Percentiles rank a stretch among this genome's conserved stretches.
Evolutionary conservation across 2,113 vertebrate genomes (phyloP).

Genomic region (Diglossa brunneiventris): DNA sequence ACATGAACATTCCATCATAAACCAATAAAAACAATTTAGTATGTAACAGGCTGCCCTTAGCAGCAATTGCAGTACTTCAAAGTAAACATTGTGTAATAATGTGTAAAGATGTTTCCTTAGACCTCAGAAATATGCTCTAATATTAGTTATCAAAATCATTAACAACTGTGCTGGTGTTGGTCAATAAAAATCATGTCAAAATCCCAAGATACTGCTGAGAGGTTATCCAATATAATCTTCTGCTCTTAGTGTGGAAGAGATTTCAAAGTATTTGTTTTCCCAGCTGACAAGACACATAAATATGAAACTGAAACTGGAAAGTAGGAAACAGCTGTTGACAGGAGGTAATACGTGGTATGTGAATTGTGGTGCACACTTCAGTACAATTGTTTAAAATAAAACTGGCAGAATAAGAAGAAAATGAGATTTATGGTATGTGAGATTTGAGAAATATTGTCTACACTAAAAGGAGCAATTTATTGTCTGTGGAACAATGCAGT

Average conservation of each 20-base stretch:
- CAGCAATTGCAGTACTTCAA: neutral
- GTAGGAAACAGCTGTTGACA: neutral
- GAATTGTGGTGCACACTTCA: neutral
- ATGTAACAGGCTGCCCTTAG: neutral
- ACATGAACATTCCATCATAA: neutral
- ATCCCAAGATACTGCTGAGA: neutral
- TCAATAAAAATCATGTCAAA: slow-evolving; percentile 5
- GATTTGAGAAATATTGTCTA: neutral
- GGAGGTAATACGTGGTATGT: neutral
- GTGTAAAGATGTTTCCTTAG: neutral
- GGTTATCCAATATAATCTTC: neutral
- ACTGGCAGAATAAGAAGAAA: slow-evolving; percentile 16
- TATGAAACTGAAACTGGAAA: neutral
- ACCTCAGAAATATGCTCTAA: neutral
- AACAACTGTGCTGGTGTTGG: neutral
- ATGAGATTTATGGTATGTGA: neutral
- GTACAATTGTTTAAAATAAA: slow-evolving; percentile 29
- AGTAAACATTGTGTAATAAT: neutral
- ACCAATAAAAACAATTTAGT: neutral
- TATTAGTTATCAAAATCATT: slow-evolving; percentile 22
- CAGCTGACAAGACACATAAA: slow-evolving; percentile 5
- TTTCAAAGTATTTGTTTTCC: slow-evolving; percentile 16
- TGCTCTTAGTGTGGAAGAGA: neutral
- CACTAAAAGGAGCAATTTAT: neutral
- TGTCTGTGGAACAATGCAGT: neutral